Evolutionary conservation across 2,797 vertebrate species (phyloP).

Genomic region (Hoplostethus mediterraneus): DNA sequence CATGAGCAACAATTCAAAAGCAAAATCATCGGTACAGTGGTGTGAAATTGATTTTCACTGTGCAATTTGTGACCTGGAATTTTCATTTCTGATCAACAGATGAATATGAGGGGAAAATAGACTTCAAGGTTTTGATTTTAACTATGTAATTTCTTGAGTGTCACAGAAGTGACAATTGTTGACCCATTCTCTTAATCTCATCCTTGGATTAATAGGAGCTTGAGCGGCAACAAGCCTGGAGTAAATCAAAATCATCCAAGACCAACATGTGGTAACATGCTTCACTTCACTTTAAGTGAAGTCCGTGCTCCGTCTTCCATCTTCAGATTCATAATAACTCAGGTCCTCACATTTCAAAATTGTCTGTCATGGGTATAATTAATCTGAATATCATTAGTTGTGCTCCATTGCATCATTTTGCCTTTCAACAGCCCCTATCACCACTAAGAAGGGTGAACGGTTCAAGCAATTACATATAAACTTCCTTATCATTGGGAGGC

Average conservation of each 20-base stretch:
- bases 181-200: too few relatives aligned
- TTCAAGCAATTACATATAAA: not conserved
- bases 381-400: slow-evolving; percentile 16
- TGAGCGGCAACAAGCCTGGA: too few relatives aligned
- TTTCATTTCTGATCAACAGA: slow-evolving; percentile 27
- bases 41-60: slow-evolving; percentile 23
- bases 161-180: too few relatives aligned
- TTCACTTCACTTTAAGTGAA: too few relatives aligned
- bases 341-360: not conserved
- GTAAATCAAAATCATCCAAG: too few relatives aligned
- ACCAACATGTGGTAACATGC: too few relatives aligned
- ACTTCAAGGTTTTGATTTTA: not conserved
- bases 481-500: not conserved
- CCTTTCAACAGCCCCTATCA: not conserved
- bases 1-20: slow-evolving; percentile 5
- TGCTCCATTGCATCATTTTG: not conserved
- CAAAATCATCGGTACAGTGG: slow-evolving; percentile 1
- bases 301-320: too few relatives aligned
- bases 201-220: too few relatives aligned
- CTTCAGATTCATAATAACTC: too few relatives aligned
- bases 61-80: not conserved
- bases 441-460: not conserved
- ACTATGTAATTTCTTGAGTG: too few relatives aligned
- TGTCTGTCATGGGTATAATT: not conserved
- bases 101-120: slow-evolving; percentile 6